phyloP scores from a whole-genome alignment of 2,113 vertebrate species.

The Leptosomus discolor region DNA sequence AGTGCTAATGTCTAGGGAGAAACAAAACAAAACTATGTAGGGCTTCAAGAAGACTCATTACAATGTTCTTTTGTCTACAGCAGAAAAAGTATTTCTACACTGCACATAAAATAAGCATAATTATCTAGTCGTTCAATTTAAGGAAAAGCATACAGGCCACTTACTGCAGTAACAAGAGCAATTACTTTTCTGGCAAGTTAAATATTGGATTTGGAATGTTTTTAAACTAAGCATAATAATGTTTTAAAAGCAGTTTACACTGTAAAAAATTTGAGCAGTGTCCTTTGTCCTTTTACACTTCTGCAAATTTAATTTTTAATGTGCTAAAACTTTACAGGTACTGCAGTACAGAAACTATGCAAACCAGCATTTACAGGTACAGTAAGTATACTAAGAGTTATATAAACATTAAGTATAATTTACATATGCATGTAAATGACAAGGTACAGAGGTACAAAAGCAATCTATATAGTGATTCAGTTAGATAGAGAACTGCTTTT shows the following conservation, averaged over 20 bases:
- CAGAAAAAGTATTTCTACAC: constrained; percentile 5
- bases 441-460: background rate
- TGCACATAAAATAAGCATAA: constrained; percentile 34
- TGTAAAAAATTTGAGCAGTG: background rate
- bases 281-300: constrained; percentile 9
- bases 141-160: background rate
- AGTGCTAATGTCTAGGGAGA: background rate
- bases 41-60: background rate
- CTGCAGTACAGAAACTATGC: background rate
- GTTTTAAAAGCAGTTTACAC: background rate
- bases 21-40: background rate
- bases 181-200: constrained; percentile 33
- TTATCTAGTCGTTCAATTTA: constrained; percentile 43
- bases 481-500: background rate
- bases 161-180: constrained; percentile 9
- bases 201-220: constrained; percentile 51
- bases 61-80: background rate
- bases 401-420: background rate
- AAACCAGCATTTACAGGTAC: background rate
- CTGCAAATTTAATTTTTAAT: background rate
- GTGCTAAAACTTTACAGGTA: background rate
- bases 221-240: constrained; percentile 45
- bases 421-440: background rate
- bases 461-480: background rate
- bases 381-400: background rate